Evolutionary conservation across 2,797 vertebrate genomes (phyloP).

Genomic region (Heteromormyrus szaboi): DNA sequence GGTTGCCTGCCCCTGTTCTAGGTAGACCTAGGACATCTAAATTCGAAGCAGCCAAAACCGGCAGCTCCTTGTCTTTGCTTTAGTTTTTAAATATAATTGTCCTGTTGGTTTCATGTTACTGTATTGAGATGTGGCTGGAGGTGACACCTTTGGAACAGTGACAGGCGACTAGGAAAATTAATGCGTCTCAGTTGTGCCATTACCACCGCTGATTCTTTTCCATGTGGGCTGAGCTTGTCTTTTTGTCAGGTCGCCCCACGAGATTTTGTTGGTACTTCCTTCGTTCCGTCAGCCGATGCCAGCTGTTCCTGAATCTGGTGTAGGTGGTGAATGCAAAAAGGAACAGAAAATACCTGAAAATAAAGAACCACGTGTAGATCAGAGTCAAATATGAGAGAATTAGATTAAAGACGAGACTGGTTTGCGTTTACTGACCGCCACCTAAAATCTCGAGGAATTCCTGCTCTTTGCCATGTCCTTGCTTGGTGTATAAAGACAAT

Average conservation of each 20-base stretch:
- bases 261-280: not conserved
- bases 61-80: not conserved
- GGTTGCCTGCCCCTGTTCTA: not conserved
- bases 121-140: not conserved
- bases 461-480: not conserved
- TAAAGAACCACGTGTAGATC: not conserved
- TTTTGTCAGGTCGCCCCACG: not conserved
- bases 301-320: not conserved
- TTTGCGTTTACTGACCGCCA: not conserved
- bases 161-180: not conserved
- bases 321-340: not conserved
- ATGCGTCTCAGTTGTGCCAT: constrained; percentile 20
- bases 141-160: not conserved
- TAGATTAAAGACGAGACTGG: not conserved
- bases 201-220: constrained; percentile 51
- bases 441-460: not conserved
- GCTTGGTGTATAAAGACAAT: not conserved
- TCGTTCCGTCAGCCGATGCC: not conserved
- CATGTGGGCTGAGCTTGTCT: constrained; percentile 47
- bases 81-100: not conserved
- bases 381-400: not conserved
- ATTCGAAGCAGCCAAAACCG: not conserved
- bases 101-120: not conserved
- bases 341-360: not conserved
- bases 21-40: not conserved